A percentile compares a stretch with the other conserved stretches of the same genome.
Conservation (phyloP, 2,888 invertebrate species). For the Thymelicus lineola region DNA sequence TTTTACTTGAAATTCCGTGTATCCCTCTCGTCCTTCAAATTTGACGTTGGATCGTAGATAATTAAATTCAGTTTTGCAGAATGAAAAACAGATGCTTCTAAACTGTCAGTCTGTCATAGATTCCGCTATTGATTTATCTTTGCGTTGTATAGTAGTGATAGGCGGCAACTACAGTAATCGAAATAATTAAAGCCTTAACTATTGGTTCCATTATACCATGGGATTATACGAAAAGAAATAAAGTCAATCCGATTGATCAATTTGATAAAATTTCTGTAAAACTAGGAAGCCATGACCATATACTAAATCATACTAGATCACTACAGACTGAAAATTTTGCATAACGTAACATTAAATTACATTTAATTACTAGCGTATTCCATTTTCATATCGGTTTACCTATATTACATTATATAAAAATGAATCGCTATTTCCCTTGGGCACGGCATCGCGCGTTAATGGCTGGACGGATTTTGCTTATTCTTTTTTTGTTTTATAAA, state of each 20-base stretch:
- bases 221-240: background rate
- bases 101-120: background rate
- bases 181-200: conserved; percentile 52
- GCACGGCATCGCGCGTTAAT: no score
- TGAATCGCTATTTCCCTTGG: no score
- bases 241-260: background rate
- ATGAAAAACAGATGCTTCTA: conserved; percentile 8
- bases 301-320: conserved; percentile 13
- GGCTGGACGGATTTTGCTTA: no score
- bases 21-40: conserved; percentile 16
- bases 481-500: no score
- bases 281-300: conserved; percentile 5
- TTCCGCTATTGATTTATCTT: conserved; percentile 36
- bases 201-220: conserved; percentile 54
- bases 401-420: no score
- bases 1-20: conserved; percentile 11
- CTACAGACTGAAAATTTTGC: no score
- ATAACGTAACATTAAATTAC: no score
- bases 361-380: no score
- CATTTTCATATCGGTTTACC: no score
- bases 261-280: background rate
- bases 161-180: conserved; percentile 54
- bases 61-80: conserved; percentile 14
- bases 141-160: conserved; percentile 55
- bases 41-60: conserved; percentile 25